These are phyloP conservation scores for Andinoacara biseriatus DNA, from an alignment of 2,113 vertebrate species.

Conservation along the genomic window DNA sequence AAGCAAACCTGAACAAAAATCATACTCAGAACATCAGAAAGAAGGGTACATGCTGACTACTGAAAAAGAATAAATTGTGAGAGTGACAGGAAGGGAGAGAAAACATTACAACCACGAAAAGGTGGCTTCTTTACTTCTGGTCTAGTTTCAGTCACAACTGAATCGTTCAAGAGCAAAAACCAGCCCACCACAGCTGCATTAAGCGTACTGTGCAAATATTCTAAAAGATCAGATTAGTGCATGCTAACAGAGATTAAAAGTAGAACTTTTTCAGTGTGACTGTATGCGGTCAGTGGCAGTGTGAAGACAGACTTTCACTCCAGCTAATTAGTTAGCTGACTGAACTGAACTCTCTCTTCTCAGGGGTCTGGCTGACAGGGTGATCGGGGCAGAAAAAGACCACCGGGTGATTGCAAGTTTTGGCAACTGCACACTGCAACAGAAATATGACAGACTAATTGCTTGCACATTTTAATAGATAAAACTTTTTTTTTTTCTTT, in stretches of 20 bases:
- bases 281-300: background rate
- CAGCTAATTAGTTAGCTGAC: slow-evolving; percentile 38
- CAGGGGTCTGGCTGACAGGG: slow-evolving; percentile 3
- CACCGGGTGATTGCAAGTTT: background rate
- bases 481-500: background rate
- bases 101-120: background rate
- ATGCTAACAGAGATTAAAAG: background rate
- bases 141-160: background rate
- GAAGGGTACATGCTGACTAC: background rate
- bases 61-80: background rate
- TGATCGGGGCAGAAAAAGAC: background rate
- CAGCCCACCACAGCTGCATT: slow-evolving; percentile 10
- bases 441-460: background rate
- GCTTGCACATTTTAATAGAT: background rate
- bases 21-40: background rate
- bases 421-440: background rate
- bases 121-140: background rate
- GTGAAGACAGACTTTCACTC: slow-evolving; percentile 13
- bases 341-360: slow-evolving; percentile 9
- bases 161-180: background rate
- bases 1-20: background rate
- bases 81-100: background rate
- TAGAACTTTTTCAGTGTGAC: slow-evolving; percentile 15
- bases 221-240: background rate
- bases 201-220: slow-evolving; percentile 8